Conservation (phyloP, 2,888 invertebrate genomes). For the Mythimna vitellina region DNA sequence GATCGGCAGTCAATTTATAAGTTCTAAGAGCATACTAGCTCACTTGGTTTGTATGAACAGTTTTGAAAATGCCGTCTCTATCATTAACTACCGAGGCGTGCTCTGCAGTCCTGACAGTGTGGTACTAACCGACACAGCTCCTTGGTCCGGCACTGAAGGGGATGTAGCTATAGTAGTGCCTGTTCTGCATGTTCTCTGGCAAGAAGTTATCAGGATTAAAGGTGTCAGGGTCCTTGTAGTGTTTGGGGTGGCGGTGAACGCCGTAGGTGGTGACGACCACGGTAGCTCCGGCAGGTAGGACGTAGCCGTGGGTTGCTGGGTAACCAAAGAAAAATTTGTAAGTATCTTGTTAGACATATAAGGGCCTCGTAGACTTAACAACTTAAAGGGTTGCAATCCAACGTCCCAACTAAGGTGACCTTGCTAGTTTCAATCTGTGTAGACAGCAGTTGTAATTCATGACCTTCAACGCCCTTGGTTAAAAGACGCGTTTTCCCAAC, state of each 20-base stretch:
- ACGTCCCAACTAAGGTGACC: no score
- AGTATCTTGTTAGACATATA: neutral
- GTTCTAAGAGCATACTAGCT: neutral
- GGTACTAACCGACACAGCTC: slow-evolving; percentile 93
- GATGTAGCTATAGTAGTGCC: slow-evolving; percentile 95
- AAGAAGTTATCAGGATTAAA: slow-evolving; percentile 96
- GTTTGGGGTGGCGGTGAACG: slow-evolving; percentile 92
- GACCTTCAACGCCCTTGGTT: no score
- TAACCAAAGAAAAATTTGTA: neutral
- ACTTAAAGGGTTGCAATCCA: no score
- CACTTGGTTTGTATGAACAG: neutral
- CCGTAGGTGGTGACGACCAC: slow-evolving; percentile 92
- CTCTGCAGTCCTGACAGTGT: neutral
- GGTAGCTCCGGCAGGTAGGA: slow-evolving; percentile 93
- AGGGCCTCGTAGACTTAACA: neutral
- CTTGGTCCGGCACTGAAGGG: slow-evolving; percentile 96
- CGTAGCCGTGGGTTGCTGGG: slow-evolving; percentile 91
- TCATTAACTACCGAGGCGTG: no score
- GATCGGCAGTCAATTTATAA: no score
- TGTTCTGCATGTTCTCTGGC: slow-evolving; percentile 93
- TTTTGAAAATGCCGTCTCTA: neutral
- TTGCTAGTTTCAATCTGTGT: no score
- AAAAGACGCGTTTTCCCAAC: no score
- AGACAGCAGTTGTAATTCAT: no score
- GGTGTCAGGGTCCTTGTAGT: slow-evolving; percentile 93